Evolutionary conservation across 2,797 vertebrate species (phyloP).

Genomic region (Syndactyla subalaris): DNA sequence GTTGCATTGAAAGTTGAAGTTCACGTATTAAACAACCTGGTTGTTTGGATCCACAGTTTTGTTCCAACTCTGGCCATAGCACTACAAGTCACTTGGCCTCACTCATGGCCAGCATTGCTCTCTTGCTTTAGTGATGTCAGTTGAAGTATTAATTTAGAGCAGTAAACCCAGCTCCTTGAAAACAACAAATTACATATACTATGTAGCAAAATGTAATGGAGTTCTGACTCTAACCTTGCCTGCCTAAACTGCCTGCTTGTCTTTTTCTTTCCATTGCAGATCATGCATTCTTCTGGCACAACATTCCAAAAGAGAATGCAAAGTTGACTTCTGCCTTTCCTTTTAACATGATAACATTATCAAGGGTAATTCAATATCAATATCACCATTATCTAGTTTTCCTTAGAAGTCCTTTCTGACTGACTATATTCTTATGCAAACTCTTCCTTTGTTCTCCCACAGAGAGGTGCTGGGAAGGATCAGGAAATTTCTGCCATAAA

Average conservation of each 20-base stretch:
- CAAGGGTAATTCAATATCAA: neutral
- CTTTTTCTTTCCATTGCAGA: neutral
- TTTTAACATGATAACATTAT: neutral
- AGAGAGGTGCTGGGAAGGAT: neutral
- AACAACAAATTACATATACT: neutral
- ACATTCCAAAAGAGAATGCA: neutral
- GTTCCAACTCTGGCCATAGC: neutral
- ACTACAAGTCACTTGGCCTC: neutral
- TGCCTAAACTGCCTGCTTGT: neutral
- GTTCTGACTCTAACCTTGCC: neutral
- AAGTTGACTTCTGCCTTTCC: neutral
- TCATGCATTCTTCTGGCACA: neutral
- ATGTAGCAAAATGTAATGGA: neutral
- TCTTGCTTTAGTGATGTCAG: neutral
- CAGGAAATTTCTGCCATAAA: conserved; percentile 6
- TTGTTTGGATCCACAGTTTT: neutral
- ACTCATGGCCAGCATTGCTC: neutral
- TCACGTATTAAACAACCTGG: neutral
- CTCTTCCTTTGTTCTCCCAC: neutral
- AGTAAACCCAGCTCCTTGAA: neutral
- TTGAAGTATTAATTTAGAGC: neutral
- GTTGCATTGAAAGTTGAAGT: neutral
- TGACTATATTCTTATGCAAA: neutral
- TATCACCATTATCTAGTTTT: neutral
- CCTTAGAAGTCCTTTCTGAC: conserved; percentile 15